A percentile compares a stretch with the other conserved stretches of the same genome.
Evolutionary conservation across 2,888 invertebrate species (phyloP).

Genomic region (Macaria liturata): DNA sequence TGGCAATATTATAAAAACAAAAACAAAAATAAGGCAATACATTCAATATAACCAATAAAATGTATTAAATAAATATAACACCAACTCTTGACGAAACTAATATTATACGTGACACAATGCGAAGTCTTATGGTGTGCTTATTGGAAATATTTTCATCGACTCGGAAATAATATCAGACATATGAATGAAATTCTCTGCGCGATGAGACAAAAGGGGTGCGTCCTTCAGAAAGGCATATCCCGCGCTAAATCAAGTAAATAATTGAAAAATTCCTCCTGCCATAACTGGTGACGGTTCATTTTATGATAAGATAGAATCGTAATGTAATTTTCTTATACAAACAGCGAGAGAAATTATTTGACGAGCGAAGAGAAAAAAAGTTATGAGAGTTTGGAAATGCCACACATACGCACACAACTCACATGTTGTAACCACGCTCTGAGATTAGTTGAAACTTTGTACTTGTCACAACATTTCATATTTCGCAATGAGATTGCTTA

Average conservation of each 20-base stretch:
- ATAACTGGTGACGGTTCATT: conserved; percentile 29
- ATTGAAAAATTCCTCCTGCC: conserved; percentile 49
- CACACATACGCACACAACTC: neutral
- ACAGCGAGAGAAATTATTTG: conserved; percentile 25
- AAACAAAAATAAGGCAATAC: no score
- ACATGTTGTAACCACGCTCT: conserved; percentile 1
- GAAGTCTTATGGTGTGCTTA: conserved; percentile 56
- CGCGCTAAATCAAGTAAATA: conserved; percentile 51
- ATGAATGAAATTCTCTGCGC: conserved; percentile 63
- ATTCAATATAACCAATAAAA: no score
- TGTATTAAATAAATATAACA: no score
- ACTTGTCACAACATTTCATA: conserved; percentile 1
- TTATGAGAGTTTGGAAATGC: conserved; percentile 7
- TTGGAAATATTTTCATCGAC: conserved; percentile 73
- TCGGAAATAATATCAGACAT: conserved; percentile 69
- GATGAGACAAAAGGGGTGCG: conserved; percentile 52
- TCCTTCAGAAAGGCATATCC: conserved; percentile 44
- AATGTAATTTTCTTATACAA: conserved; percentile 36
- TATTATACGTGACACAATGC: conserved; percentile 53
- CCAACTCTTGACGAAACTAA: conserved; percentile 39
- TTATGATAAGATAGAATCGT: conserved; percentile 33
- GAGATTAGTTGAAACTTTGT: conserved; percentile 16
- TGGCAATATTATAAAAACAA: no score
- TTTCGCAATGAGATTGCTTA: neutral
- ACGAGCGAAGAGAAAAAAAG: conserved; percentile 16